Percentiles rank a stretch among this genome's conserved stretches.
These are phyloP conservation scores for Sorex fumeus DNA, from an alignment of 2,113 vertebrate genomes.

Conservation along the genomic window DNA sequence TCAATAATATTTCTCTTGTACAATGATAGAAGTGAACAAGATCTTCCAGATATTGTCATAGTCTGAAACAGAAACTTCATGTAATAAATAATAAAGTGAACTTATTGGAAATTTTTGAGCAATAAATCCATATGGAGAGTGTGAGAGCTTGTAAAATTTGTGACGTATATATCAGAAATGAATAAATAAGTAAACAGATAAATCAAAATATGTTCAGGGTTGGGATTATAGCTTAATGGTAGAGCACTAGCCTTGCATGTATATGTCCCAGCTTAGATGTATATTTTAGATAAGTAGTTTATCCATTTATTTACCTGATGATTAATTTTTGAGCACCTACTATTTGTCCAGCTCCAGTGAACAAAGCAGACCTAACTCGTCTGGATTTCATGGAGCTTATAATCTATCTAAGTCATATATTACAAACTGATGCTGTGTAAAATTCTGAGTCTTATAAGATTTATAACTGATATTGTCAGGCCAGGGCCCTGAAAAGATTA, in stretches of 20 bases:
- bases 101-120: not conserved
- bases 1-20: not conserved
- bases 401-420: not conserved
- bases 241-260: too few species aligned
- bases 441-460: not conserved
- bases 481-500: not conserved
- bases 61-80: not conserved
- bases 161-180: not conserved
- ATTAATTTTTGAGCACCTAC: not conserved
- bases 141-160: not conserved
- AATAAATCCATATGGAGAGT: not conserved
- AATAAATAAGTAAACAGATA: slow-evolving; percentile 15
- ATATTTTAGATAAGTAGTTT: not conserved
- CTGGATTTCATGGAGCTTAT: not conserved
- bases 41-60: not conserved
- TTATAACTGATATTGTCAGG: not conserved
- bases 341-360: not conserved
- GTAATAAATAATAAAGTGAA: slow-evolving; percentile 24
- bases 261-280: too few species aligned
- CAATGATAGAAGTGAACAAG: not conserved
- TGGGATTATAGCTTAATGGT: too few species aligned
- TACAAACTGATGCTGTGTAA: not conserved
- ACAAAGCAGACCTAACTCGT: not conserved
- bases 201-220: slow-evolving; percentile 15
- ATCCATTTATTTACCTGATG: not conserved